Percentiles rank a stretch among this genome's conserved stretches.
Evolutionary conservation across 2,113 vertebrate genomes (phyloP).

Genomic region (Pelmatolapia mariae): DNA sequence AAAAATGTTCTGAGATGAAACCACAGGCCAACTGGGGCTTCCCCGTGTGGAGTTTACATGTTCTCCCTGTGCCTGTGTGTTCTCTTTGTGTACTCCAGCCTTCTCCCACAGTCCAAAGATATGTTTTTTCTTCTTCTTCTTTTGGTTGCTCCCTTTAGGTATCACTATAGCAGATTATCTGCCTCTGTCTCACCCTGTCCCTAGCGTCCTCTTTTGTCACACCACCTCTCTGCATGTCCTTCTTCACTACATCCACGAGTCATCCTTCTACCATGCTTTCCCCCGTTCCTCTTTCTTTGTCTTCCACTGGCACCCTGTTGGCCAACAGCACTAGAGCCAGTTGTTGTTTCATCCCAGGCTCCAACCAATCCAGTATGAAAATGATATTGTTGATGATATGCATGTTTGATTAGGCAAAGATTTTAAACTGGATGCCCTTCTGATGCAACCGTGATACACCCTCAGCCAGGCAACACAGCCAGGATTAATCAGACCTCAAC

Average conservation of each 20-base stretch:
- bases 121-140: neutral
- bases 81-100: neutral
- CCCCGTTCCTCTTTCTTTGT: neutral
- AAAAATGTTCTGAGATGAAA: neutral
- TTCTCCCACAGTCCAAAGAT: neutral
- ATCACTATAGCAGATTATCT: neutral
- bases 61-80: neutral
- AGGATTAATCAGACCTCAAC: neutral
- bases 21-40: neutral
- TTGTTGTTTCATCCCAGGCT: neutral
- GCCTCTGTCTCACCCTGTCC: neutral
- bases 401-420: neutral
- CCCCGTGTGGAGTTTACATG: neutral
- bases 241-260: neutral
- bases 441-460: fast-evolving
- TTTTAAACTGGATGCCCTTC: neutral
- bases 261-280: fast-evolving
- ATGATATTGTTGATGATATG: neutral
- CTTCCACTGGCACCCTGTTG: neutral
- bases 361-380: neutral
- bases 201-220: neutral
- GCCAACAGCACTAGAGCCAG: fast-evolving
- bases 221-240: neutral
- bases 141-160: neutral
- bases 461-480: neutral